Percentiles rank a stretch among this genome's conserved stretches.
phyloP scores from a whole-genome alignment of 2,888 invertebrate genomes.

The Vesta saturnalis region DNA sequence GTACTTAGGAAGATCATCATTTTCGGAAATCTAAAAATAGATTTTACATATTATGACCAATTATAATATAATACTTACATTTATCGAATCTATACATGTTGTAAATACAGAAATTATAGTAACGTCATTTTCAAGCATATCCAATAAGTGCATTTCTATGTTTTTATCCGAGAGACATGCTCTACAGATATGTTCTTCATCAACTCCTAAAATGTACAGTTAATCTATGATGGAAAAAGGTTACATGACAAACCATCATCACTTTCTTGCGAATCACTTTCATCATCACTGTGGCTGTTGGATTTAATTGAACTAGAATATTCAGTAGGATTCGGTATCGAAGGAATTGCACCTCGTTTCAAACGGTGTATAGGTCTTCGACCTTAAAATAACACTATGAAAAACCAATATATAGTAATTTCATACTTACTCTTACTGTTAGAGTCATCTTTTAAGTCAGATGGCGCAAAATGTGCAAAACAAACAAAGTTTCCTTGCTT shows the following conservation, averaged over 20 bases:
- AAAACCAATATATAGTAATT: not conserved
- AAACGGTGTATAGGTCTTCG: conserved; percentile 6
- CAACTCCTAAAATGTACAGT: not conserved
- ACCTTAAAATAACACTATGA: not conserved
- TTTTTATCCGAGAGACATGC: conserved; percentile 15
- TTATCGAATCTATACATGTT: conserved; percentile 46
- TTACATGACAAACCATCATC: not conserved
- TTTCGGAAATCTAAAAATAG: conserved; percentile 45
- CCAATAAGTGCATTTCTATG: not conserved
- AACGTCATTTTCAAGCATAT: conserved; percentile 7
- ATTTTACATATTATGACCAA: not conserved
- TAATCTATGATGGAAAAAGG: not conserved
- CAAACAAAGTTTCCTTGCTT: conserved; percentile 50
- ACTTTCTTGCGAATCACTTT: not conserved
- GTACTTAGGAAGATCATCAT: conserved; percentile 51
- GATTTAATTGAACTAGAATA: not conserved
- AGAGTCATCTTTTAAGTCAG: conserved; percentile 20
- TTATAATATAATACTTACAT: conserved; percentile 42
- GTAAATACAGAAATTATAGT: conserved; percentile 5
- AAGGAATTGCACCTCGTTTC: conserved; percentile 18
- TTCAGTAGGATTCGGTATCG: not conserved
- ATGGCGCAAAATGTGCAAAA: conserved; percentile 51
- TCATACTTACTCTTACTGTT: conserved; percentile 6
- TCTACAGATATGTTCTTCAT: conserved; percentile 7
- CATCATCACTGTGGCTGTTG: not conserved